Percentiles rank a stretch among this genome's conserved stretches.
phyloP scores from a whole-genome alignment of 1,140 invertebrate genomes.

The Diplogasteroides magnus region DNA sequence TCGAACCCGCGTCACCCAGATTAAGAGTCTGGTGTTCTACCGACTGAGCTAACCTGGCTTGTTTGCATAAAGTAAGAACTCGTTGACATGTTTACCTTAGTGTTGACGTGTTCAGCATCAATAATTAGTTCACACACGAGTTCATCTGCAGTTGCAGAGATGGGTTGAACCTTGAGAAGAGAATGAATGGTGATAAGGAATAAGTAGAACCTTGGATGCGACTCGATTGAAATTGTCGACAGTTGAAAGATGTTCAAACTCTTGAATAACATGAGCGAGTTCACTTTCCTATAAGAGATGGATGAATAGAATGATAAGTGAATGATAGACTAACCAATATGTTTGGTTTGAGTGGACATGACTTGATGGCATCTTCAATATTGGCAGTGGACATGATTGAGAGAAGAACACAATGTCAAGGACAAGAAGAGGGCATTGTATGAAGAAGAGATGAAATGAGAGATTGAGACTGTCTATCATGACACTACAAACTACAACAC shows the following conservation, averaged over 20 bases:
- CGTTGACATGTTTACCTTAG: slow-evolving; percentile 72
- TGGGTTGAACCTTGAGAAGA: slow-evolving; percentile 22
- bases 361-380: not conserved
- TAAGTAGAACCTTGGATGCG: slow-evolving; percentile 21
- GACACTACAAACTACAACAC: no score
- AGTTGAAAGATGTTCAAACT: not conserved
- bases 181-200: not conserved
- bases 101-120: slow-evolving; percentile 71
- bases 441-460: not conserved
- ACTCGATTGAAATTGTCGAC: slow-evolving; percentile 30
- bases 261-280: not conserved
- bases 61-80: no score
- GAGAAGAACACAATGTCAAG: not conserved
- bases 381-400: not conserved
- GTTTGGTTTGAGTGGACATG: not conserved
- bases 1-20: no score
- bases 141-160: slow-evolving; percentile 24
- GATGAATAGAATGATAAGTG: not conserved
- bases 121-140: slow-evolving; percentile 72
- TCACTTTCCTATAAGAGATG: not conserved
- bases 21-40: no score
- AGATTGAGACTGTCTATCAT: not conserved
- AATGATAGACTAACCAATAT: not conserved
- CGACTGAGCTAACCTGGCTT: no score
- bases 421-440: not conserved